Percentiles rank a stretch among this genome's conserved stretches.
phyloP scores from a whole-genome alignment of 2,113 vertebrate species.

The Euleptes europaea region DNA sequence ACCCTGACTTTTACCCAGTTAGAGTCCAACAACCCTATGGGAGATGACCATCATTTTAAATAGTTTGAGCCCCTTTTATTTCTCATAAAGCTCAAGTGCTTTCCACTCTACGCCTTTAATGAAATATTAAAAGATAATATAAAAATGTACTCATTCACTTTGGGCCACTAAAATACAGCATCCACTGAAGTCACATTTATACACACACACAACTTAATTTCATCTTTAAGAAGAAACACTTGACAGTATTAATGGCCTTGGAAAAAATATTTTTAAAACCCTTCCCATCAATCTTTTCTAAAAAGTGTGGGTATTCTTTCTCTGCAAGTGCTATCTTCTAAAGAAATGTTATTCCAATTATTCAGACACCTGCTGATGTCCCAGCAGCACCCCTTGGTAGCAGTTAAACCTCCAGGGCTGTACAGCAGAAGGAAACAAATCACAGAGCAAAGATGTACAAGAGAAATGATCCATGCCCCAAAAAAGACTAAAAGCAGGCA shows the following conservation, averaged over 20 bases:
- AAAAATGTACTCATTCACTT: not conserved
- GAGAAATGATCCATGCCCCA: constrained; percentile 56
- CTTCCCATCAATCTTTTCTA: constrained; percentile 36
- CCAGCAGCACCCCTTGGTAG: constrained; percentile 54
- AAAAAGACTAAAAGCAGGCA: constrained; percentile 48
- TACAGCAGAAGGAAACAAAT: constrained; percentile 61
- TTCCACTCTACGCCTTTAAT: not conserved
- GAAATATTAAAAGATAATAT: not conserved
- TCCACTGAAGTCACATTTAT: not conserved
- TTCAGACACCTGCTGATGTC: constrained; percentile 68
- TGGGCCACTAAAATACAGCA: accelerated
- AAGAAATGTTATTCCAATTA: constrained; percentile 66
- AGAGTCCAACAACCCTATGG: too few species aligned
- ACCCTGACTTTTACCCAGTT: too few species aligned
- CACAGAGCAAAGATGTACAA: constrained; percentile 60
- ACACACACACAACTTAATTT: constrained; percentile 42
- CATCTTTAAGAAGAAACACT: constrained; percentile 38
- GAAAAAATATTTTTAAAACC: constrained; percentile 21
- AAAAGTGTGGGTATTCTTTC: constrained; percentile 35
- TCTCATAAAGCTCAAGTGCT: not conserved
- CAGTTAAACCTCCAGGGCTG: constrained; percentile 53
- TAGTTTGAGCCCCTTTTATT: not conserved
- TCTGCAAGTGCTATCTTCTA: constrained; percentile 35
- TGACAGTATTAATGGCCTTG: constrained; percentile 30
- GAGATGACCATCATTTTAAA: not conserved